Base-by-base conservation (phyloP, 2,797 vertebrate genomes). In the Sternarchorhynchus goeldii region DNA sequence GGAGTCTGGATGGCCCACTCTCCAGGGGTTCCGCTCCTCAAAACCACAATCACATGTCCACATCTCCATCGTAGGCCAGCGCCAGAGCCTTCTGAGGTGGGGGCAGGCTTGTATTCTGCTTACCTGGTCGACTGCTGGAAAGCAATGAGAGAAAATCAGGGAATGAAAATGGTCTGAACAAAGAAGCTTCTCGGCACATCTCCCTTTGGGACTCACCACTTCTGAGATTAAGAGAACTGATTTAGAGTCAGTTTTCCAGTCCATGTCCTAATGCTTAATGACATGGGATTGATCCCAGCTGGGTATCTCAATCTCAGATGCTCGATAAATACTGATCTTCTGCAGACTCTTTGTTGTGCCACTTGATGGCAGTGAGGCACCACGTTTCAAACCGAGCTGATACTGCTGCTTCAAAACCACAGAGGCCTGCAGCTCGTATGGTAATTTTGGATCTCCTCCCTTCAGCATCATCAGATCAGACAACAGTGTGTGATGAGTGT, bases 31-130 rank as follows among this genome's bases (percentile, higher is more conserved):
- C 10, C 14, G 3, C 82, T 69, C 16, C 7, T 32, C 5, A 20
- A 14, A 53, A 75, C 21, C 81, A 57, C 79, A 68, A 78, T 96
- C 91, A 99, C 97, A 99, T 98, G 83, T 99, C 97, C 89, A 95
- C 88, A 83, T 99, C 96, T 80, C 96, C 96, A 4, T 99, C 97
- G 0, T 99, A 99, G 80, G 95, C 97, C 90, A 99, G 92, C 84
- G 97, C 95, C 86, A 99, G 89, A 85, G 96, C 96, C 90, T 99
- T 99, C 92, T 98, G 97, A 16, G 95, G 95, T 0, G 95, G 96
- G 83, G 93, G 90, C 85, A 94, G 87, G 68, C 91, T 94, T 90
- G 95, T 96, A 75, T 93, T 93, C 82, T 91, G 92, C 91, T 95
- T 95, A 32, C 92, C 91, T 53, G 94, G 94, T 89, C 95, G 96